Evolutionary conservation across 2,113 vertebrate genomes (phyloP).

Genomic region (Nesoenas mayeri): DNA sequence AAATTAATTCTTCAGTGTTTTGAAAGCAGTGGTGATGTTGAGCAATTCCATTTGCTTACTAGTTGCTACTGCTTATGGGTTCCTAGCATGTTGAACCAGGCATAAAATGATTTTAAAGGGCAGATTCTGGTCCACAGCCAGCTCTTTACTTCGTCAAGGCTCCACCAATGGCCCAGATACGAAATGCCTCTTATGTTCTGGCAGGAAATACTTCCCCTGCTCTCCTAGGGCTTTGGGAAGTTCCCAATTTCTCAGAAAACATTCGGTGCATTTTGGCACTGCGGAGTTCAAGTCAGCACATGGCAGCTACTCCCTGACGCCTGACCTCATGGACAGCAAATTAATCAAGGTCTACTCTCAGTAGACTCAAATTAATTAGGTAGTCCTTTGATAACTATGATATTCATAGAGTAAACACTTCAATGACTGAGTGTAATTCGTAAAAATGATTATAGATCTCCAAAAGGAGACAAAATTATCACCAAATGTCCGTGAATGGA

Average conservation of each 20-base stretch:
- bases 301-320: not conserved
- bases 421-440: not conserved
- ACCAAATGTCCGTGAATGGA: not conserved
- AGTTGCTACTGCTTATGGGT: not conserved
- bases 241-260: not conserved
- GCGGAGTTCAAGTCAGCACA: not conserved
- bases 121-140: slow-evolving; percentile 9
- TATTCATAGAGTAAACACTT: not conserved
- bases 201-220: not conserved
- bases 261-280: not conserved
- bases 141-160: not conserved
- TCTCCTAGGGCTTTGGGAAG: not conserved
- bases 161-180: not conserved
- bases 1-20: not conserved
- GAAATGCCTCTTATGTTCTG: not conserved
- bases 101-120: slow-evolving; percentile 29
- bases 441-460: not conserved
- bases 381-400: not conserved
- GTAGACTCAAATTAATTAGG: not conserved
- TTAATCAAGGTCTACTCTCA: not conserved
- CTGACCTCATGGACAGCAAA: not conserved
- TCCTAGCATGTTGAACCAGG: not conserved
- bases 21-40: not conserved
- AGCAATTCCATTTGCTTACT: not conserved
- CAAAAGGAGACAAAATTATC: not conserved